Conservation (phyloP, 2,888 invertebrate genomes). For the Yponomeuta plumbellus region DNA sequence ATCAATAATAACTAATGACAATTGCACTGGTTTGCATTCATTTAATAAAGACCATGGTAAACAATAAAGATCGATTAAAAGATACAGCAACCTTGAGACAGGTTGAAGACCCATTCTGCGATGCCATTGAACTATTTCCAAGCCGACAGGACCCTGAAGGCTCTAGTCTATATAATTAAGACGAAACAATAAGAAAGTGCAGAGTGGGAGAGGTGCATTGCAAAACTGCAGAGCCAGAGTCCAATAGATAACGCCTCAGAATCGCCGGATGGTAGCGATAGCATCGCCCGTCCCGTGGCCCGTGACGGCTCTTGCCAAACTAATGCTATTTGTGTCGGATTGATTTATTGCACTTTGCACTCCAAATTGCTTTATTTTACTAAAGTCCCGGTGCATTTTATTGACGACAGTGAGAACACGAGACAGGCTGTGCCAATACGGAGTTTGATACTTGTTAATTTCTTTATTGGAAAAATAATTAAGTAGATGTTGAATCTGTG, state of each 20-base stretch:
- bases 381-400: background rate
- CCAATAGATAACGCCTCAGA: slow-evolving; percentile 41
- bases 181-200: slow-evolving; percentile 69
- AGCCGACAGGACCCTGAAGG: background rate
- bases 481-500: no score
- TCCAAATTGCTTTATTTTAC: background rate
- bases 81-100: slow-evolving; percentile 5
- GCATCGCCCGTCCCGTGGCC: slow-evolving; percentile 37
- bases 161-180: slow-evolving; percentile 45
- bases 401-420: no score
- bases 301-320: slow-evolving; percentile 55
- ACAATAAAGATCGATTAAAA: slow-evolving; percentile 1
- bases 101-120: slow-evolving; percentile 1
- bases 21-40: background rate
- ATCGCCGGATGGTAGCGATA: slow-evolving; percentile 67
- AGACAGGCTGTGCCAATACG: no score
- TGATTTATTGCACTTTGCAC: slow-evolving; percentile 41
- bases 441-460: no score
- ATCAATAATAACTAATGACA: background rate
- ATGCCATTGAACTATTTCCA: slow-evolving; percentile 7
- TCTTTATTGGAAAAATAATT: no score
- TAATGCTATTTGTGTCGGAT: slow-evolving; percentile 43
- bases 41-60: background rate
- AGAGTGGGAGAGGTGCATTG: background rate
- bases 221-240: slow-evolving; percentile 42